Evolutionary conservation across 2,888 invertebrate genomes (phyloP), one percentile per base, ranked within the genome.

Genomic region (Drosophila greeni): DNA sequence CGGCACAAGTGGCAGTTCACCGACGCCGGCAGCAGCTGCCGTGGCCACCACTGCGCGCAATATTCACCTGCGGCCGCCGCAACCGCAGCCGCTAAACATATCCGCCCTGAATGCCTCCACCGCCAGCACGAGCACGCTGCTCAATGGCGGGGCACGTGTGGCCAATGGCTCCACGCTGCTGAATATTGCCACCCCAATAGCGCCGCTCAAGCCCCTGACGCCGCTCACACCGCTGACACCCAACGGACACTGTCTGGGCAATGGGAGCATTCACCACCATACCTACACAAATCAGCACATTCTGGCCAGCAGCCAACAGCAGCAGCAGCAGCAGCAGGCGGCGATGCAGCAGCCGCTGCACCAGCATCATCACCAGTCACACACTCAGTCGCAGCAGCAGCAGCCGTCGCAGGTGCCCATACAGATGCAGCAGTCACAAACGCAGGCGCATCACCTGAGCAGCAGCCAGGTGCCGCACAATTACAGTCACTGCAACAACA

Each of bases 61-160:
- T 66, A 86, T 87, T 56, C 87, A 88, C 69, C 75, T 86, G 74
- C 85, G 88, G 64, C 89, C 88, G 47, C 91, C 92, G 80, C 92
- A 92, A 77, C 92, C 92, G 80, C 92, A 92, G 77, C 92, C 93
- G 56, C 89, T 93, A 72, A 93, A 93, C 87, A 92, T 92, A 69
- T 91, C 93, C 76, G 92, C 93, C 59, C 88, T 94, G 79, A 88
- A 82, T 62, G 78, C 87, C 16, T 68, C 84, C 61, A 64, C 64
- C 12, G 51, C 74, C 36, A 80, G 64, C 70, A 59, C 57, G 18
- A 80, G 64, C 73, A 61, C 57, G 20, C 59, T 76, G 54, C 75
- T 78, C 20, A 82, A 75, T 40, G 78, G 81, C 39, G 86, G 87
- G 5, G 81, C 83, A 88, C 90, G 85, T 88, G 90, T 88, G 84